Percentiles rank a stretch among this genome's conserved stretches.
Evolutionary conservation across 1,140 invertebrate genomes (phyloP).

Genomic region (Nephila pilipes): DNA sequence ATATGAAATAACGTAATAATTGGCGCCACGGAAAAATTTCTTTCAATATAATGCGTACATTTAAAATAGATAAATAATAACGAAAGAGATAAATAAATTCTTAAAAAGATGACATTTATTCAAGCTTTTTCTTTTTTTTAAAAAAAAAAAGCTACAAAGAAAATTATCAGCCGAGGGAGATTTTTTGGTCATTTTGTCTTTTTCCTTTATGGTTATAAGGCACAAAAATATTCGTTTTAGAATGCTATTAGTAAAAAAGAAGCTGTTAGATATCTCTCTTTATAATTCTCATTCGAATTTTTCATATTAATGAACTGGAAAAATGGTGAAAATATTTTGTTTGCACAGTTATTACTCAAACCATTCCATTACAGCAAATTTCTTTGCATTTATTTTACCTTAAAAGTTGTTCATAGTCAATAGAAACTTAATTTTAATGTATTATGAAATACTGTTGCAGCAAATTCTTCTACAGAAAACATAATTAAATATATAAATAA

Average conservation of each 20-base stretch:
- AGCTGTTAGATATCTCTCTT: background rate
- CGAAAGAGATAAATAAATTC: background rate
- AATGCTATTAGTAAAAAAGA: background rate
- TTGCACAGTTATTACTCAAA: no score
- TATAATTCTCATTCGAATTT: no score
- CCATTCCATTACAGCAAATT: no score
- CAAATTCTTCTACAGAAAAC: no score
- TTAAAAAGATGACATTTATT: background rate
- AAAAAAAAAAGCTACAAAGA: background rate
- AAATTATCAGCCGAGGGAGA: no score
- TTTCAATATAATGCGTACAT: background rate
- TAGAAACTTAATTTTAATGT: no score
- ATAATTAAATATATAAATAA: no score
- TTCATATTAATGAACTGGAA: no score
- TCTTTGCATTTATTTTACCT: no score
- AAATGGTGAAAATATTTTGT: no score
- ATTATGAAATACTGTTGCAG: no score
- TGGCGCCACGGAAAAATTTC: background rate
- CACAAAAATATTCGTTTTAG: conserved; percentile 1
- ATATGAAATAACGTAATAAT: background rate
- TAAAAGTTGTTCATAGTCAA: no score
- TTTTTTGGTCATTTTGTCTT: background rate
- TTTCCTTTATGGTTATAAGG: background rate
- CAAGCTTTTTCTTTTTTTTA: background rate
- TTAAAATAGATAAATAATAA: background rate